Conservation (phyloP, 1,140 invertebrate species). For the Alviniconcha marisindica region DNA sequence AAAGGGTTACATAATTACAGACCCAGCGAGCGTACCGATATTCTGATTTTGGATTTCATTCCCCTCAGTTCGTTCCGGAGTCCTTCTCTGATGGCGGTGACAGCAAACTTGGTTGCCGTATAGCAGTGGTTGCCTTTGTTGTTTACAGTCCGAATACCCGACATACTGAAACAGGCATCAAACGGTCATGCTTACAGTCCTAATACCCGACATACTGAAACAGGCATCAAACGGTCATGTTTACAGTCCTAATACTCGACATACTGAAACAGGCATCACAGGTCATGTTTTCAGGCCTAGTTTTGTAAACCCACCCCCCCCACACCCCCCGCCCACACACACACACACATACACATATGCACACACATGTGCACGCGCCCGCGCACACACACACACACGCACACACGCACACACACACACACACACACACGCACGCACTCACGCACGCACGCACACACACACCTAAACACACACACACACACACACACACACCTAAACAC, state of each 20-base stretch:
- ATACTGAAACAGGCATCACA: too few relatives aligned
- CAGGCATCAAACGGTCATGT: too few relatives aligned
- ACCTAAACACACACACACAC: background rate
- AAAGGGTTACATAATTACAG: too few relatives aligned
- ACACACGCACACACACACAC: background rate
- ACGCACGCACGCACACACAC: background rate
- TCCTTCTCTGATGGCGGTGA: constrained; percentile 82
- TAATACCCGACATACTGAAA: too few relatives aligned
- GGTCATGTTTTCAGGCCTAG: too few relatives aligned
- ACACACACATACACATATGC: too few relatives aligned
- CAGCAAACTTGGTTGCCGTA: constrained; percentile 78
- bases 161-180: background rate
- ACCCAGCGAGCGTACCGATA: constrained; percentile 76
- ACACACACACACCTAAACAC: too few relatives aligned
- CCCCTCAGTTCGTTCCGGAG: constrained; percentile 81
- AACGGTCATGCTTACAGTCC: background rate
- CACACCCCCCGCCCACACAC: too few relatives aligned
- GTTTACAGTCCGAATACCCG: background rate
- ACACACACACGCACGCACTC: background rate
- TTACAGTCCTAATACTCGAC: too few relatives aligned
- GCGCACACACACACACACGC: too few relatives aligned
- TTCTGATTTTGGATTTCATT: constrained; percentile 80
- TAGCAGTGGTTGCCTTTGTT: constrained; percentile 6
- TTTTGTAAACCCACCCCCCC: too few relatives aligned
- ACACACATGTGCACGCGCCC: too few relatives aligned